phyloP scores from a whole-genome alignment of 2,888 invertebrate genomes.

The Drosophila falleni region DNA sequence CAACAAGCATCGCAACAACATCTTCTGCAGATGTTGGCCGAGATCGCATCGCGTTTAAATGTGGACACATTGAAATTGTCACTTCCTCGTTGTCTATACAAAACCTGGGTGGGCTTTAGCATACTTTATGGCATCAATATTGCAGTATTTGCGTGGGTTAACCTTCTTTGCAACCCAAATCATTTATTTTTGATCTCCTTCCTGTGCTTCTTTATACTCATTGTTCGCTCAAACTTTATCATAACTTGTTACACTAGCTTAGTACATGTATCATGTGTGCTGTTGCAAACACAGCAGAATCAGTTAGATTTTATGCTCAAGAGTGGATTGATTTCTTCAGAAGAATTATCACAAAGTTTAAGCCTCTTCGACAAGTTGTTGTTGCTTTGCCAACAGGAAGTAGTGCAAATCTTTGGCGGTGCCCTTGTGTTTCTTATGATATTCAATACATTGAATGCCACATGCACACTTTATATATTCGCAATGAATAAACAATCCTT shows the following conservation, averaged over 20 bases:
- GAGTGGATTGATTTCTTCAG: background rate
- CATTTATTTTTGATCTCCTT: background rate
- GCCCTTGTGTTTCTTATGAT: slow-evolving; percentile 6
- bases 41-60: slow-evolving; percentile 8
- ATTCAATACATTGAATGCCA: slow-evolving; percentile 10
- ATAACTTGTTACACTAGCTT: slow-evolving; percentile 31
- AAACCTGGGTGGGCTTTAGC: slow-evolving; percentile 24
- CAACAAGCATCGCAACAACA: slow-evolving; percentile 26
- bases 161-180: background rate
- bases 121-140: background rate
- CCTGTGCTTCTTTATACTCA: background rate
- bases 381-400: slow-evolving; percentile 15
- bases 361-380: slow-evolving; percentile 9
- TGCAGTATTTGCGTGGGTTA: background rate
- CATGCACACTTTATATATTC: slow-evolving; percentile 1
- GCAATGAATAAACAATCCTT: background rate
- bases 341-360: background rate
- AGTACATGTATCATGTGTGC: slow-evolving; percentile 7
- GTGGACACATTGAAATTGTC: slow-evolving; percentile 29
- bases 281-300: slow-evolving; percentile 18
- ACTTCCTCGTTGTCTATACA: slow-evolving; percentile 23
- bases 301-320: slow-evolving; percentile 2
- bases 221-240: slow-evolving; percentile 20
- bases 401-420: slow-evolving; percentile 11
- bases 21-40: slow-evolving; percentile 14